Percentiles rank a stretch among this genome's conserved stretches.
These are phyloP conservation scores for Pyrrhosoma nymphula DNA, from an alignment of 2,888 invertebrate genomes.

Conservation along the genomic window DNA sequence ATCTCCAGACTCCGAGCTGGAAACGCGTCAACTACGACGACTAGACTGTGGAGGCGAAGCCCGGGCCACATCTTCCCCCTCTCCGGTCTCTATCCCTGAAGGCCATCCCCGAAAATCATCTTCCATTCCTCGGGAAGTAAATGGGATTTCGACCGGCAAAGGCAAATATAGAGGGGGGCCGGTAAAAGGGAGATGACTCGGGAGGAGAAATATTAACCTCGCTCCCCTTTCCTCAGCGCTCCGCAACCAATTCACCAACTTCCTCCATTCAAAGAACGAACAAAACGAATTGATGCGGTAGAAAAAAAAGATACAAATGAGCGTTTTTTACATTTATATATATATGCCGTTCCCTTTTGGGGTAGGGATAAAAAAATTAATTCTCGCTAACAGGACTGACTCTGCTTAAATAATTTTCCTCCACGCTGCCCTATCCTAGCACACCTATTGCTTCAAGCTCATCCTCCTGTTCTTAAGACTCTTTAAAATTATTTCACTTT, in stretches of 20 bases:
- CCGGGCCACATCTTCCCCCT: not conserved
- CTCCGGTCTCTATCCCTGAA: not conserved
- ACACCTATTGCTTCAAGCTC: too few relatives aligned
- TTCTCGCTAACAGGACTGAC: too few relatives aligned
- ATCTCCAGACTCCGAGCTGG: not conserved
- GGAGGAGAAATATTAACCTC: not conserved
- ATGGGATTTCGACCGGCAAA: constrained; percentile 9
- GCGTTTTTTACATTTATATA: not conserved
- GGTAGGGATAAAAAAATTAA: too few relatives aligned
- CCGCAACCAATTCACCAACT: not conserved
- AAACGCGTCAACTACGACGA: too few relatives aligned
- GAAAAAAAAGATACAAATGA: not conserved
- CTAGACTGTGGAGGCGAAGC: not conserved
- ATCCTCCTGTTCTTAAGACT: too few relatives aligned
- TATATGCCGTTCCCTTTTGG: not conserved
- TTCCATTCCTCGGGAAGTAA: not conserved
- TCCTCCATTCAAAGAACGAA: not conserved
- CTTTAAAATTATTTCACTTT: too few relatives aligned
- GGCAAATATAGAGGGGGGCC: not conserved
- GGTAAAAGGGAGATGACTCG: too few relatives aligned
- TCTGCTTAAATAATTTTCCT: too few relatives aligned
- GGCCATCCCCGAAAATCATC: not conserved
- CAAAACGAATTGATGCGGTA: not conserved
- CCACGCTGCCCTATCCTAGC: too few relatives aligned
- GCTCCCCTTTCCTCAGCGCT: not conserved